Evolutionary conservation across 2,113 vertebrate genomes (phyloP).

Genomic region (Lamprologus sp.): DNA sequence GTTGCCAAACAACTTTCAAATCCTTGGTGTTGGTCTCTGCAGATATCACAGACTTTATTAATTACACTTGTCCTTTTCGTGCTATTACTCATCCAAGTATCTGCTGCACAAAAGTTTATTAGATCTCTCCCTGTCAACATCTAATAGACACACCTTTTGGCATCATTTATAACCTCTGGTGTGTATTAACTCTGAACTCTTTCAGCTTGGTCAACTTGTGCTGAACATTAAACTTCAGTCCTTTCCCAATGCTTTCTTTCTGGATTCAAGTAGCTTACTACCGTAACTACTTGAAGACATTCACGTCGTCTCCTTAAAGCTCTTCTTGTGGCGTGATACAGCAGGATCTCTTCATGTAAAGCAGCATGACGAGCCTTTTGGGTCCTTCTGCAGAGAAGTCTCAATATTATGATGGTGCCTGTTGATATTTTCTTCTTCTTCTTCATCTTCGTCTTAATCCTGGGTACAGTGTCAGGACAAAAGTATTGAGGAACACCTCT

Average conservation of each 20-base stretch:
- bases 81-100: neutral
- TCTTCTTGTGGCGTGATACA: neutral
- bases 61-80: neutral
- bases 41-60: neutral
- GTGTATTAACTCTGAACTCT: neutral
- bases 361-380: neutral
- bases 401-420: neutral
- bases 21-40: neutral
- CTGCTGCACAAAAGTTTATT: neutral
- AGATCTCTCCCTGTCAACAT: neutral
- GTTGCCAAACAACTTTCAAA: neutral
- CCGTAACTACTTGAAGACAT: neutral
- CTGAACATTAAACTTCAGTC: neutral
- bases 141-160: neutral
- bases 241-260: neutral
- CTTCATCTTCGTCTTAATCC: neutral
- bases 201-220: neutral
- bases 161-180: neutral
- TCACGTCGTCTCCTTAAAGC: neutral
- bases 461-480: neutral
- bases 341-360: neutral
- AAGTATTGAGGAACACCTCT: neutral
- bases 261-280: neutral
- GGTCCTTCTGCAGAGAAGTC: neutral
- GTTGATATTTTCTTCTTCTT: neutral